Evolutionary conservation across 53 echinoderm and acorn worm genomes (phyloP), one percentile per base, ranked within the genome.

Genomic region (Apostichopus leukothele): DNA sequence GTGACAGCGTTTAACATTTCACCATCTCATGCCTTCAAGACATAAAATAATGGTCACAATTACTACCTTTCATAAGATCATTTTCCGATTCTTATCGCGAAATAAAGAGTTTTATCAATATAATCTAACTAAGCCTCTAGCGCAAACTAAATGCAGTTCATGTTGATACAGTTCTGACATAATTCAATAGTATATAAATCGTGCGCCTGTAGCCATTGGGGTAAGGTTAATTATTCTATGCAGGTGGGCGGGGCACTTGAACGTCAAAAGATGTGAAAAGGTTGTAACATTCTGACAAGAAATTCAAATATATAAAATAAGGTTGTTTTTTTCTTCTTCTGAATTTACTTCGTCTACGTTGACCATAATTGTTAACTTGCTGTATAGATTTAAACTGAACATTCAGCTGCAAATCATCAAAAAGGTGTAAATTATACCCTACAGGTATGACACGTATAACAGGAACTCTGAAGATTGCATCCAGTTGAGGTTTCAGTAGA

Each of bases 201-300:
- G 50, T 51, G 5, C 6, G 79, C 79, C 79, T 52, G 51, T 51
- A 52, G 79, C 79, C 18, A 53, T 11, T 50, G 53, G 50, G 16
- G 16, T 51, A 51, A 6, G 79, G 79, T 79, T 79, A 79, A 79
- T 79, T 79, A 53, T 39, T 79, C 79, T 53, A 51, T 79, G 79
- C 79, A 53, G 79, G 51, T 79, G 79, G 79, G 79, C 39, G 79
- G 51, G 18, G 79, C 79, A 79, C 19, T 50, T 53, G n/a, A 79
- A 79, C 79, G 52, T 51, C 54, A 50, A 9, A 53, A 53, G 79
- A 52, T 79, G 52, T 53, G 51, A 52, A 19, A 51, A 51, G 79
- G n/a, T 79, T 63, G 63, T 63, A 63, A 63, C 16, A 63, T 63
- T 63, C 63, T 63, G 63, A 63, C 63, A 63, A 63, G 11, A 11